Percentiles rank a stretch among this genome's conserved stretches.
Conservation (phyloP, 1,140 invertebrate species). For the Panulirus ornatus region DNA sequence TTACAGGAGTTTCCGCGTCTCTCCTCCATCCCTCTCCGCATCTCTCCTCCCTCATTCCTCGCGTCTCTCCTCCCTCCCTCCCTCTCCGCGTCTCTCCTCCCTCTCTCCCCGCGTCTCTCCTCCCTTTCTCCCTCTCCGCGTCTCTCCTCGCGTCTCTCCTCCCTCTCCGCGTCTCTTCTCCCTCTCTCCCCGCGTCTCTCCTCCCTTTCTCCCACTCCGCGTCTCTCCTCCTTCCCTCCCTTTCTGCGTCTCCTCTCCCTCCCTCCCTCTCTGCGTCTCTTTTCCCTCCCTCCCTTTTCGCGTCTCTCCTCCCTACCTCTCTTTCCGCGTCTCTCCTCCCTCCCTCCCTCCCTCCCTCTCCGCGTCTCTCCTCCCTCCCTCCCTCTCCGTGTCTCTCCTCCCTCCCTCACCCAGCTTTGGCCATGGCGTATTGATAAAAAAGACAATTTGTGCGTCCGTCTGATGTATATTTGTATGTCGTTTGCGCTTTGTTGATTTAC, state of each 20-base stretch:
- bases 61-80: not conserved
- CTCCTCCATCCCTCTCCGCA: not conserved
- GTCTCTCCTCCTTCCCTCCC: not conserved
- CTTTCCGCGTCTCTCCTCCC: not conserved
- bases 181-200: not conserved
- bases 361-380: not conserved
- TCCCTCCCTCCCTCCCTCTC: too few species aligned
- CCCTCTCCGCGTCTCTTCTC: not conserved
- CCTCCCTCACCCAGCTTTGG: not conserved
- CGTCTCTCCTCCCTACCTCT: not conserved
- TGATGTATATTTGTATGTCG: too few species aligned
- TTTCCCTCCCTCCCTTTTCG: not conserved
- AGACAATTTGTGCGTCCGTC: too few species aligned
- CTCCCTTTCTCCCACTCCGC: not conserved
- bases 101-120: too few species aligned
- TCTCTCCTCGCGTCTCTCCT: not conserved
- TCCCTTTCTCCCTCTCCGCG: not conserved
- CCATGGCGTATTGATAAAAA: not conserved
- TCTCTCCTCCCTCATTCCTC: not conserved
- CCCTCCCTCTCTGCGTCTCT: not conserved
- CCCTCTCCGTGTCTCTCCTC: constrained; percentile 23
- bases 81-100: not conserved
- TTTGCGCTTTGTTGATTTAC: too few species aligned
- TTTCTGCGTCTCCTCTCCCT: not conserved
- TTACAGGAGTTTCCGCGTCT: not conserved